Evolutionary conservation across 2,888 invertebrate genomes (phyloP).

Genomic region (Drosophila tanythrix): DNA sequence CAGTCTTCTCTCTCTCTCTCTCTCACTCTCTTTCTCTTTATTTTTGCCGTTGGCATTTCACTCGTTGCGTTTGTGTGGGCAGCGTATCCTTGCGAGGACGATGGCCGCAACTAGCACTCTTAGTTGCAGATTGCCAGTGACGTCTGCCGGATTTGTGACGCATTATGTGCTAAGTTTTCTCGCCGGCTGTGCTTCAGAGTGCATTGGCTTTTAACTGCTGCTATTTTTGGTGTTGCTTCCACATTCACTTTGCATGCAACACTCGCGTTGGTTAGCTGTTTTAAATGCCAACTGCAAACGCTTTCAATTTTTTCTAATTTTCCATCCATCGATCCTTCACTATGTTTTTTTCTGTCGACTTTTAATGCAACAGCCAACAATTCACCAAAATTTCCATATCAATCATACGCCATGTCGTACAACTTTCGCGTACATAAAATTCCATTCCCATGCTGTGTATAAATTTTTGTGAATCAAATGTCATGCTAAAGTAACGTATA

Average conservation of each 20-base stretch:
- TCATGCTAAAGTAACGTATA: too few species aligned
- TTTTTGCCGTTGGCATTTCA: slow-evolving; percentile 14
- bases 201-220: slow-evolving; percentile 51
- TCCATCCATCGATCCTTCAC: neutral
- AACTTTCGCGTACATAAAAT: slow-evolving; percentile 15
- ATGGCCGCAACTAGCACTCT: slow-evolving; percentile 9
- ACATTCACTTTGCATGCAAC: neutral
- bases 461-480: slow-evolving; percentile 2
- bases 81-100: slow-evolving; percentile 13
- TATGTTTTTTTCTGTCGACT: neutral
- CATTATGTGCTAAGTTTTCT: slow-evolving; percentile 63
- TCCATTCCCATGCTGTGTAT: slow-evolving; percentile 10
- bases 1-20: neutral
- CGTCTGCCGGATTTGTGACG: slow-evolving; percentile 51
- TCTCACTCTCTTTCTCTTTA: neutral
- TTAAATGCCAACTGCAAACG: slow-evolving; percentile 56
- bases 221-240: slow-evolving; percentile 3
- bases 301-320: slow-evolving; percentile 7
- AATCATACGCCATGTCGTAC: slow-evolving; percentile 65
- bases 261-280: slow-evolving; percentile 29
- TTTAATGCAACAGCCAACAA: slow-evolving; percentile 6
- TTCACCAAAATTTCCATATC: slow-evolving; percentile 46
- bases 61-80: slow-evolving; percentile 19
- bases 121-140: slow-evolving; percentile 15
- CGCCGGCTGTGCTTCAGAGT: slow-evolving; percentile 47